Conservation (phyloP, 2,888 invertebrate genomes). For the Heliconius ethilla region DNA sequence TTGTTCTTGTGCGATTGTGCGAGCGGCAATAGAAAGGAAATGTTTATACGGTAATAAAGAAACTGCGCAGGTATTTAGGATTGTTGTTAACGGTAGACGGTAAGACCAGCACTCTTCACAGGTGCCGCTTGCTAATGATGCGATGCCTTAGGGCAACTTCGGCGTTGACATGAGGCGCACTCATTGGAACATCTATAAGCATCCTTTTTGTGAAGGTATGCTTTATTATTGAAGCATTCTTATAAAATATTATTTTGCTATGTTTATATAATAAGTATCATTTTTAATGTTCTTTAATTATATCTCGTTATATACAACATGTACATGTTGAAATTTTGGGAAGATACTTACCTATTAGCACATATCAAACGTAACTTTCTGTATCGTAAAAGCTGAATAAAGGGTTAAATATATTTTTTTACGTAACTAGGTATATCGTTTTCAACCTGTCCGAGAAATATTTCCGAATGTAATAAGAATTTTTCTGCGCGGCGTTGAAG, state of each 20-base stretch:
- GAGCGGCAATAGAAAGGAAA: slow-evolving; percentile 43
- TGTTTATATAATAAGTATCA: not conserved
- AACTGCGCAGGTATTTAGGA: slow-evolving; percentile 49
- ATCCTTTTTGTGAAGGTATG: slow-evolving; percentile 51
- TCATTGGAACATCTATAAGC: slow-evolving; percentile 57
- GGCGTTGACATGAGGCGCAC: slow-evolving; percentile 57
- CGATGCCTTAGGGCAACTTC: slow-evolving; percentile 55
- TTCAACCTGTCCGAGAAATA: slow-evolving; percentile 58
- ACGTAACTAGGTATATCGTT: slow-evolving; percentile 30
- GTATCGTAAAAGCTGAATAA: slow-evolving; percentile 8
- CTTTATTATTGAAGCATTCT: slow-evolving; percentile 41
- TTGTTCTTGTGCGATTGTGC: slow-evolving; percentile 1
- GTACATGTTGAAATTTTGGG: not conserved
- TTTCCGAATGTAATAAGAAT: slow-evolving; percentile 78
- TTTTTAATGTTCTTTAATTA: not conserved
- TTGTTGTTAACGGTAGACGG: slow-evolving; percentile 48
- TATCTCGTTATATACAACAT: too few species aligned
- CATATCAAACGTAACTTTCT: not conserved
- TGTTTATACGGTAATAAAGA: slow-evolving; percentile 33
- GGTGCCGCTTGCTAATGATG: slow-evolving; percentile 66
- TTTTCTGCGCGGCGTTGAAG: slow-evolving; percentile 73
- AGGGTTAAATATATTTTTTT: slow-evolving; percentile 36
- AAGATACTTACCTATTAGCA: too few species aligned
- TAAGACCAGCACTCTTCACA: slow-evolving; percentile 52
- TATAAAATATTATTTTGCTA: slow-evolving; percentile 22